A percentile compares a stretch with the other conserved stretches of the same genome.
Evolutionary conservation across 2,888 invertebrate species (phyloP).

Genomic region (Brenthis daphne): DNA sequence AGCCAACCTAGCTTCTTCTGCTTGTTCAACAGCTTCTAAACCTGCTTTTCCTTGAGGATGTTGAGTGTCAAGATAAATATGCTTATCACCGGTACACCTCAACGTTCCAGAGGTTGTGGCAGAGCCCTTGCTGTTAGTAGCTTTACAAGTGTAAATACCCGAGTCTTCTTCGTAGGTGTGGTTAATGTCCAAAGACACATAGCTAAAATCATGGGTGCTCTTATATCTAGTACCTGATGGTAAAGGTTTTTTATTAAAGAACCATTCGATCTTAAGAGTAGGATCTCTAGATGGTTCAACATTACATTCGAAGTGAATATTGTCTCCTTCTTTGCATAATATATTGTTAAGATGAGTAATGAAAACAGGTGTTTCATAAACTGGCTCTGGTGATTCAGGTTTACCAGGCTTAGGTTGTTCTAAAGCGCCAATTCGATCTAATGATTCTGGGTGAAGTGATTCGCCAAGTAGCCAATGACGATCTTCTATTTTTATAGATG

Average conservation of each 20-base stretch:
- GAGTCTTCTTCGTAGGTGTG: slow-evolving; percentile 96
- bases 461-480: slow-evolving; percentile 94
- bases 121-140: slow-evolving; percentile 92
- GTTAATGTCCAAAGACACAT: slow-evolving; percentile 93
- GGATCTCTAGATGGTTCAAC: slow-evolving; percentile 96
- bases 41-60: slow-evolving; percentile 97
- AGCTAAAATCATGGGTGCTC: slow-evolving; percentile 97
- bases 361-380: slow-evolving; percentile 93
- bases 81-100: slow-evolving; percentile 90
- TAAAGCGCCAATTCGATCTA: slow-evolving; percentile 91
- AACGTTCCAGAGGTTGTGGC: slow-evolving; percentile 95
- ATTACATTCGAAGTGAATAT: slow-evolving; percentile 94
- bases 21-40: slow-evolving; percentile 93
- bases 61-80: slow-evolving; percentile 93
- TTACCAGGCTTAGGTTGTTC: slow-evolving; percentile 89
- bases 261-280: slow-evolving; percentile 96
- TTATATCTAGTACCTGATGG: slow-evolving; percentile 95
- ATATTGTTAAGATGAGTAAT: slow-evolving; percentile 95
- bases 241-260: slow-evolving; percentile 94
- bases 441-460: slow-evolving; percentile 93
- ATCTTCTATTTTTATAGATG: slow-evolving; percentile 93
- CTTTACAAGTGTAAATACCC: slow-evolving; percentile 94
- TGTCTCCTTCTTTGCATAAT: slow-evolving; percentile 93
- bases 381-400: slow-evolving; percentile 87
- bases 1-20: slow-evolving; percentile 91